Conservation (phyloP, 2,797 vertebrate species). For the Smutsia temminckii region DNA sequence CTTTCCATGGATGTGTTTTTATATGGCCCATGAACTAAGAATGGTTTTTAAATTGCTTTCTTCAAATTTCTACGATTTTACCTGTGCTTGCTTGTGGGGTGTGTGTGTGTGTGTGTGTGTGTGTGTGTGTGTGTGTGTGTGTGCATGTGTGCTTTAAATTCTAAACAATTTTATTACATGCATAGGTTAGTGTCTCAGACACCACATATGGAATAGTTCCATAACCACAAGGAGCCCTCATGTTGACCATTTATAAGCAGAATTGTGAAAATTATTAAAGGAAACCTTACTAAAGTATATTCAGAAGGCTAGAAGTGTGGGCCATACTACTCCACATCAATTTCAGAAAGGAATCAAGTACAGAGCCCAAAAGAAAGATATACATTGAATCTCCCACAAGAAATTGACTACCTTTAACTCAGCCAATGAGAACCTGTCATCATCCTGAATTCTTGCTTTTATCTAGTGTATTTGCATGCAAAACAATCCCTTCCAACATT, state of each 20-base stretch:
- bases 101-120: background rate
- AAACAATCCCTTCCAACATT: no score
- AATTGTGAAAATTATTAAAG: no score
- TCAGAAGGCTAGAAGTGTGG: no score
- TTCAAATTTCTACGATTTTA: background rate
- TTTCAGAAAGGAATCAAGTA: no score
- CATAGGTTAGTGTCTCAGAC: background rate
- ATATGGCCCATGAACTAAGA: background rate
- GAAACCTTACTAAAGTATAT: no score
- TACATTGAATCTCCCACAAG: no score
- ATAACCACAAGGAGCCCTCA: background rate
- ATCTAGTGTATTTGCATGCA: no score
- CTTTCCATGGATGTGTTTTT: background rate
- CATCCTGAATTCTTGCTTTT: no score
- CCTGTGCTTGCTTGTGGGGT: background rate
- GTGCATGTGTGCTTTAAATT: background rate
- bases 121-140: background rate
- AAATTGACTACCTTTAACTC: no score
- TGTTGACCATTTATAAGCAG: background rate
- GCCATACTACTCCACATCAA: no score
- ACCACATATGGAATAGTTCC: background rate
- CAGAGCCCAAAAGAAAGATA: no score
- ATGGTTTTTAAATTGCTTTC: background rate
- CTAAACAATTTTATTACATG: background rate
- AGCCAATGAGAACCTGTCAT: no score